Evolutionary conservation across 2,113 vertebrate genomes (phyloP), one percentile per base, ranked within the genome.

Genomic region (Accipiter virgatus): DNA sequence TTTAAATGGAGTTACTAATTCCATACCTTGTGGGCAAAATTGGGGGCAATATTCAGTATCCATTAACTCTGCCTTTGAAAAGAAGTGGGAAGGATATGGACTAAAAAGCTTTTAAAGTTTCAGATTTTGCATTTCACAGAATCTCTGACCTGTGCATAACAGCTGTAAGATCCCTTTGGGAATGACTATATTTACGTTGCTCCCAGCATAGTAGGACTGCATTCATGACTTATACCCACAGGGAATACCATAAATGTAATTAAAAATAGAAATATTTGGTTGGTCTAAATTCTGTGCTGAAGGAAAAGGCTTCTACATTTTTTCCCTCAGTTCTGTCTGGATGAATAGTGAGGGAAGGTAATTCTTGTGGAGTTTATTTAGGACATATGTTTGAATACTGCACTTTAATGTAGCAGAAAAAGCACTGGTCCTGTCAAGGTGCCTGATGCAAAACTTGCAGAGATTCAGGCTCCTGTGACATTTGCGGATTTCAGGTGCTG

Each of bases 161-260:
- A 95, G 58, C 84, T 94, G 36, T 91, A 93, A 87, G 70, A 70
- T 87, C 62, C 84, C 66, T 73, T 87, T 19, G 78, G 89, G 86
- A 79, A 62, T 68, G 10, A 80, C 81, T 97, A 7, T 90, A 62
- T 94, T 95, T 91, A 72, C 0, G 0, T 87, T 85, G 73, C 84
- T 95, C 78, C 23, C 38, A 90, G 89, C 89, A 16, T 65, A 91
- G 73, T 95, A 63, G 56, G 70, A 62, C 86, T 91, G 66, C 84
- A 93, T 93, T 93, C 62, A 75, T 93, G 81, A 66, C 58, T 94
- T 93, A 91, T 27, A 81, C 73, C 73, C 93, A 85, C 78, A 91
- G 93, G 93, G 96, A 95, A 80, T 94, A 93, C 81, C 73, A 87
- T 95, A 89, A 96, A 90, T 87, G 48, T 95, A 89, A 96, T 93